A percentile compares a stretch with the other conserved stretches of the same genome.
phyloP scores from a whole-genome alignment of 2,888 invertebrate species.

The Helicoverpa assulta region DNA sequence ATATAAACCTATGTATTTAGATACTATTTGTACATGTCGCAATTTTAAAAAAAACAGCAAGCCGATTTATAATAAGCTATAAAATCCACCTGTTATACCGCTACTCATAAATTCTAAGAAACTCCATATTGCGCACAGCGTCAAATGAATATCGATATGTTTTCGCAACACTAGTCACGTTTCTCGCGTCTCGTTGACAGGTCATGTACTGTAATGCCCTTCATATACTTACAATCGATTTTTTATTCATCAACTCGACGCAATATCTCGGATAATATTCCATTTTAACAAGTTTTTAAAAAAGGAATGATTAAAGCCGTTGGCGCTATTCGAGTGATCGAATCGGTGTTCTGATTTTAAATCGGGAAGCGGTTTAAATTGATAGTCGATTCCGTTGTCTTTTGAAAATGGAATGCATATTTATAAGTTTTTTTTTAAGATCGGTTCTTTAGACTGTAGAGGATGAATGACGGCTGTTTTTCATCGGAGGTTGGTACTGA shows the following conservation, averaged over 20 bases:
- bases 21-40: constrained; percentile 20
- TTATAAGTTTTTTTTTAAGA: constrained; percentile 43
- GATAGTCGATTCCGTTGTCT: constrained; percentile 59
- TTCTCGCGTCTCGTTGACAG: constrained; percentile 63
- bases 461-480: constrained; percentile 44
- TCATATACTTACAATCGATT: constrained; percentile 42
- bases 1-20: not conserved
- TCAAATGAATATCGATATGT: constrained; percentile 68
- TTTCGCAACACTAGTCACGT: constrained; percentile 72
- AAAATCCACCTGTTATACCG: constrained; percentile 66
- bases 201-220: constrained; percentile 57
- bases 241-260: constrained; percentile 46
- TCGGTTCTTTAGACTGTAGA: constrained; percentile 33
- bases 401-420: constrained; percentile 56
- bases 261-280: constrained; percentile 22
- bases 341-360: constrained; percentile 43
- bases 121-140: constrained; percentile 64
- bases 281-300: constrained; percentile 26
- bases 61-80: constrained; percentile 61
- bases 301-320: constrained; percentile 24
- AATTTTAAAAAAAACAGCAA: constrained; percentile 47
- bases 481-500: constrained; percentile 53
- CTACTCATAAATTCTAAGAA: constrained; percentile 69
- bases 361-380: constrained; percentile 50
- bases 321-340: constrained; percentile 16